These are phyloP conservation scores for Drosophila anomelani DNA, from an alignment of 2,888 invertebrate species.

Conservation along the genomic window DNA sequence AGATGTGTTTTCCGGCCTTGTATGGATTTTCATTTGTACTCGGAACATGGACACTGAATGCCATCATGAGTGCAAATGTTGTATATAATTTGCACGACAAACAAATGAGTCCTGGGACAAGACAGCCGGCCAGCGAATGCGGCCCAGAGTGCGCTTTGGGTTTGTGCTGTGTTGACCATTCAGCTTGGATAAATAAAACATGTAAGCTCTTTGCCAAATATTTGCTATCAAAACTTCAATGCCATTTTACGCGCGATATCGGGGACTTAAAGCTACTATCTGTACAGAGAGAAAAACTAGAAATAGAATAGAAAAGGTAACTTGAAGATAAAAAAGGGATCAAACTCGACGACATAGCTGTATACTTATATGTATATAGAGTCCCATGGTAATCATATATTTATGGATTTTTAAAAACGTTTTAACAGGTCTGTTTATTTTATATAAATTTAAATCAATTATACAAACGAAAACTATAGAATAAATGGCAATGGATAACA, in stretches of 20 bases:
- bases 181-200: conserved; percentile 76
- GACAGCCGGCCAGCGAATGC: not conserved
- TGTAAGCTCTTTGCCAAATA: conserved; percentile 74
- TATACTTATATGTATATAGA: too few species aligned
- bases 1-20: conserved; percentile 18
- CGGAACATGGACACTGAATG: conserved; percentile 53
- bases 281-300: not conserved
- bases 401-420: too few species aligned
- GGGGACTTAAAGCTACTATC: conserved; percentile 56
- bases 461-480: too few species aligned
- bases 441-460: too few species aligned
- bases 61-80: conserved; percentile 50
- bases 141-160: conserved; percentile 4
- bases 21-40: conserved; percentile 42
- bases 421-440: too few species aligned
- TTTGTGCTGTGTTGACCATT: conserved; percentile 68
- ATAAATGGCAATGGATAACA: too few species aligned
- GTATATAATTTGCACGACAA: conserved; percentile 74
- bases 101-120: conserved; percentile 37
- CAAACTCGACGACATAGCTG: too few species aligned
- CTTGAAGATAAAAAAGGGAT: too few species aligned
- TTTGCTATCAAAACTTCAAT: conserved; percentile 66
- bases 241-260: conserved; percentile 47
- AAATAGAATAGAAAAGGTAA: too few species aligned
- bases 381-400: too few species aligned